These are phyloP conservation scores for Machaerirhynchus nigripectus DNA, from an alignment of 2,113 vertebrate species.

Conservation along the genomic window DNA sequence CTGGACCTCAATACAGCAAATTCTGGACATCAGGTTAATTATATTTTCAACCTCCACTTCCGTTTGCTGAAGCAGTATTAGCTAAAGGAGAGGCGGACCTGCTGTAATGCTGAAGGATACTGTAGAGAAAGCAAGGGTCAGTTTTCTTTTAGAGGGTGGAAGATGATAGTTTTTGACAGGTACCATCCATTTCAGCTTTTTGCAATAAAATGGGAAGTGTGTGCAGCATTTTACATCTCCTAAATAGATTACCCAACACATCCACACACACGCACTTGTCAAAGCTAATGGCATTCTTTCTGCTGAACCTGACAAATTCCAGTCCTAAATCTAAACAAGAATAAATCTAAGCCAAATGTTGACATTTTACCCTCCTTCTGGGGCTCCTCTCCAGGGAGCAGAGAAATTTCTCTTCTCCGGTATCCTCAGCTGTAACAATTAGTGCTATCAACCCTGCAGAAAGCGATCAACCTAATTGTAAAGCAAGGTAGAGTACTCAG, in stretches of 20 bases:
- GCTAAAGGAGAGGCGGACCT: neutral
- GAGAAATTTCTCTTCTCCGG: neutral
- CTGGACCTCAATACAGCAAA: neutral
- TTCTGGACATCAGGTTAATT: neutral
- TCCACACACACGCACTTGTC: neutral
- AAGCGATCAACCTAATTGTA: neutral
- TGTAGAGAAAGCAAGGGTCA: constrained; percentile 12
- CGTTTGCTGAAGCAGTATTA: neutral
- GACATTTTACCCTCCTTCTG: neutral
- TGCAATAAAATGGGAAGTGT: constrained; percentile 12
- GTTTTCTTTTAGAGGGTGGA: constrained; percentile 3
- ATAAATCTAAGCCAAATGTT: constrained; percentile 30
- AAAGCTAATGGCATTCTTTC: constrained; percentile 42
- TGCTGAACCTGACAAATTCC: constrained; percentile 44
- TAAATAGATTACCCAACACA: constrained; percentile 7
- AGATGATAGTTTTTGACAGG: constrained; percentile 36
- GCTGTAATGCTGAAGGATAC: neutral
- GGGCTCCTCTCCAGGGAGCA: neutral
- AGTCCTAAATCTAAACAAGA: constrained; percentile 32
- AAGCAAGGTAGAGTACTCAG: neutral
- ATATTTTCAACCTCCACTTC: neutral
- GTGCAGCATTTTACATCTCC: constrained; percentile 36
- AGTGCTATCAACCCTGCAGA: neutral
- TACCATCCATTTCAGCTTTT: constrained; percentile 25
- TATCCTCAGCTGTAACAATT: neutral